Conservation (phyloP, 1,140 invertebrate genomes). For the Hycleus phaleratus region DNA sequence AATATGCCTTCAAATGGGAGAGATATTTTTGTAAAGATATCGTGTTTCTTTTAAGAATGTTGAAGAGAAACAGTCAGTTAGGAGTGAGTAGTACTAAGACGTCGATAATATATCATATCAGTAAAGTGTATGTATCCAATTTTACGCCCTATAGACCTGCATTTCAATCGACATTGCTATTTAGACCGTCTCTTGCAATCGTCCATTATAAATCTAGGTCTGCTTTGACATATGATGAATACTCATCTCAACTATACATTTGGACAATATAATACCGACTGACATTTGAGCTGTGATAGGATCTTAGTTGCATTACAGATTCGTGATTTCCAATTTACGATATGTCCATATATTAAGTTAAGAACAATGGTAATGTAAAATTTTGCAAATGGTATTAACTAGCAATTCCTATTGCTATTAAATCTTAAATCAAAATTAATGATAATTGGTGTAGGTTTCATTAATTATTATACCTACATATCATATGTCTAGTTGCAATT, state of each 20-base stretch:
- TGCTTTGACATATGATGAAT: constrained; percentile 9
- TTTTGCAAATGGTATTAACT: not conserved
- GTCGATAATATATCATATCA: constrained; percentile 22
- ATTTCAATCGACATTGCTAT: constrained; percentile 17
- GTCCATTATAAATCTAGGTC: constrained; percentile 6
- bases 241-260: constrained; percentile 3
- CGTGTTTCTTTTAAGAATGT: too few species aligned
- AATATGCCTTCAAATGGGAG: too few species aligned
- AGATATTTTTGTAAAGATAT: too few species aligned
- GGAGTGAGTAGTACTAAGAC: not conserved
- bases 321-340: constrained; percentile 7
- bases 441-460: too few species aligned
- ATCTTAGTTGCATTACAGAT: constrained; percentile 6
- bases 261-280: constrained; percentile 12
- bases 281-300: constrained; percentile 14
- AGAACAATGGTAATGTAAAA: not conserved
- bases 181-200: constrained; percentile 3
- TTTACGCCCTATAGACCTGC: constrained; percentile 22
- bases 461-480: too few species aligned
- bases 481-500: not conserved
- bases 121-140: constrained; percentile 18
- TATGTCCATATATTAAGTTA: constrained; percentile 5
- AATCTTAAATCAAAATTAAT: too few species aligned
- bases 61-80: too few species aligned
- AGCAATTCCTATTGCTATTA: too few species aligned